Evolutionary conservation across 2,113 vertebrate genomes (phyloP).

Genomic region (Uria aalge): DNA sequence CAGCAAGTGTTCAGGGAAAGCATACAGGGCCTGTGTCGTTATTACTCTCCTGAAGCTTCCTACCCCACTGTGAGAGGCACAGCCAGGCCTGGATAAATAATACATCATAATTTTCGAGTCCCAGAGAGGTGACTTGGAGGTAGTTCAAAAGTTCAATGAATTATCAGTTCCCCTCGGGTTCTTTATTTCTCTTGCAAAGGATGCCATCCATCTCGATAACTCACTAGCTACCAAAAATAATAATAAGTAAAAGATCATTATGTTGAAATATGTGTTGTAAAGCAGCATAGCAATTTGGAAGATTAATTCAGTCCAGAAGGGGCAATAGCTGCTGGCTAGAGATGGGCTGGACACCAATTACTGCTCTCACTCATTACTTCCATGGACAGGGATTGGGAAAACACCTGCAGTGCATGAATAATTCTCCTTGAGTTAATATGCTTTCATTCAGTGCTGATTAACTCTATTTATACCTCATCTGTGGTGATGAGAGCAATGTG

Average conservation of each 20-base stretch:
- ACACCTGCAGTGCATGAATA: conserved; percentile 62
- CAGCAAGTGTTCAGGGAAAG: not conserved
- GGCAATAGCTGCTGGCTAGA: conserved; percentile 59
- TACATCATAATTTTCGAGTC: conserved; percentile 50
- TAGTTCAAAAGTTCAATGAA: conserved; percentile 63
- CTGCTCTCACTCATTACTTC: conserved; percentile 38
- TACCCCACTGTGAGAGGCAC: not conserved
- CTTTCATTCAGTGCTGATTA: conserved; percentile 54
- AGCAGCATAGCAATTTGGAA: conserved; percentile 51
- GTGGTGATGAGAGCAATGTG: conserved; percentile 20
- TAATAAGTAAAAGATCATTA: conserved; percentile 60
- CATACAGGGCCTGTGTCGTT: not conserved
- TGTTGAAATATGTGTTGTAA: conserved; percentile 59
- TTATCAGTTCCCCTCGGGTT: conserved; percentile 28
- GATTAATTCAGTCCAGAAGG: conserved; percentile 62
- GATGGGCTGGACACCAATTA: conserved; percentile 65
- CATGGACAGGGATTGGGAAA: conserved; percentile 32
- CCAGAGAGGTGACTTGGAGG: conserved; percentile 28
- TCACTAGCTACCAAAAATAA: conserved; percentile 57
- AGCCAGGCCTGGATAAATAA: conserved; percentile 51
- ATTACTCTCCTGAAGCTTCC: conserved; percentile 5
- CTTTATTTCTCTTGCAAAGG: conserved; percentile 56
- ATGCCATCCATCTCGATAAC: conserved; percentile 52
- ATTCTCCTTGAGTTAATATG: conserved; percentile 56
- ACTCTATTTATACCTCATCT: conserved; percentile 58